Percentiles rank a stretch among this genome's conserved stretches.
Evolutionary conservation across 2,797 vertebrate species (phyloP).

Genomic region (Schizopygopsis malacanthus): DNA sequence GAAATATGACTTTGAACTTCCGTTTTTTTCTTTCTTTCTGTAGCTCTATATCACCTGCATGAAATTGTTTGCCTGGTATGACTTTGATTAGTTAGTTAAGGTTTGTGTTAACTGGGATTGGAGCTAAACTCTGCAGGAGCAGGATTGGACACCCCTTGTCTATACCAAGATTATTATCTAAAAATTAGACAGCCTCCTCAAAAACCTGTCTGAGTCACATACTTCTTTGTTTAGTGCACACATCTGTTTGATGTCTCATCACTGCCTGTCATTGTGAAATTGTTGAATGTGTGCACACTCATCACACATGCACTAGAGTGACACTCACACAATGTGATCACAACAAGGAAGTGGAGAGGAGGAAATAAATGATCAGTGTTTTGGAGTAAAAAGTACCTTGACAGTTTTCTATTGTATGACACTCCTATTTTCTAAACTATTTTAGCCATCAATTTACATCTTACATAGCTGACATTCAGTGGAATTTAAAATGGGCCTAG

Average conservation of each 20-base stretch:
- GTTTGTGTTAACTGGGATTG: background rate
- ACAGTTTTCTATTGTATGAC: background rate
- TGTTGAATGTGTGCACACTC: background rate
- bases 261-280: background rate
- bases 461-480: background rate
- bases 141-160: background rate
- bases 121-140: background rate
- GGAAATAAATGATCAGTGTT: background rate
- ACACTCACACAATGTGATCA: background rate
- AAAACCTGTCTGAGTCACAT: background rate
- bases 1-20: too few species aligned
- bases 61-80: background rate
- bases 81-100: background rate
- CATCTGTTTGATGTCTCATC: background rate
- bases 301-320: background rate
- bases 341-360: background rate
- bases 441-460: background rate
- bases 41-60: background rate
- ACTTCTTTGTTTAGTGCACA: constrained; percentile 11
- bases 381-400: background rate
- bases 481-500: too few species aligned
- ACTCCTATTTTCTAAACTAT: background rate
- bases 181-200: background rate
- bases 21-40: too few species aligned
- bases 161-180: background rate